Conservation (phyloP, 2,888 invertebrate genomes). For the Hypomecis atomaria region DNA sequence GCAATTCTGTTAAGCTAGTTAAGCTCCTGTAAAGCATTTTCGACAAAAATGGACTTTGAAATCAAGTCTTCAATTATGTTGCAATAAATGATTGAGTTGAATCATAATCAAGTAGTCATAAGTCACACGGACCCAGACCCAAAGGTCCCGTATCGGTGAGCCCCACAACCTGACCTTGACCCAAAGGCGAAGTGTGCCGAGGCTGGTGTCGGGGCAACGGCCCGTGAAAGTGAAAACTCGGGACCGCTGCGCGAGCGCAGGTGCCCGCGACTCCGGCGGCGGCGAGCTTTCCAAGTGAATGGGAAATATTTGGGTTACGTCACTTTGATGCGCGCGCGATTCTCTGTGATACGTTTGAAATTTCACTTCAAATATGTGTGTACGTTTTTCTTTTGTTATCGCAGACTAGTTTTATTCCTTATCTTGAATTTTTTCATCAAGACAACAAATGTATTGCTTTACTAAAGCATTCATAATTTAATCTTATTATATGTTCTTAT, state of each 20-base stretch:
- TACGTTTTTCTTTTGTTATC: not conserved
- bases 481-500: too few species aligned
- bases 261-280: conserved; percentile 21
- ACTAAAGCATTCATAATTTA: too few species aligned
- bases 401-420: too few species aligned
- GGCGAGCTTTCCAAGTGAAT: conserved; percentile 55
- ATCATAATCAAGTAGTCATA: too few species aligned
- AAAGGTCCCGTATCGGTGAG: conserved; percentile 35
- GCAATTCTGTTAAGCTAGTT: too few species aligned
- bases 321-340: conserved; percentile 24
- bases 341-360: conserved; percentile 9
- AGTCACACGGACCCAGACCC: not conserved
- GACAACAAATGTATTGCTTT: too few species aligned
- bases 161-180: conserved; percentile 60
- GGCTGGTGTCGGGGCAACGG: conserved; percentile 63
- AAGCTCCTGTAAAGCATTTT: too few species aligned
- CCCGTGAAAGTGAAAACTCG: conserved; percentile 72
- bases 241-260: conserved; percentile 50
- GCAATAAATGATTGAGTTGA: too few species aligned
- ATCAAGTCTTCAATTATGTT: too few species aligned
- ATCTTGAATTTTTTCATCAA: too few species aligned
- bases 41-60: too few species aligned
- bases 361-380: conserved; percentile 9
- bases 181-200: conserved; percentile 61
- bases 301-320: conserved; percentile 48